Conservation (phyloP, 2,113 vertebrate species). For the Alligator sinensis region DNA sequence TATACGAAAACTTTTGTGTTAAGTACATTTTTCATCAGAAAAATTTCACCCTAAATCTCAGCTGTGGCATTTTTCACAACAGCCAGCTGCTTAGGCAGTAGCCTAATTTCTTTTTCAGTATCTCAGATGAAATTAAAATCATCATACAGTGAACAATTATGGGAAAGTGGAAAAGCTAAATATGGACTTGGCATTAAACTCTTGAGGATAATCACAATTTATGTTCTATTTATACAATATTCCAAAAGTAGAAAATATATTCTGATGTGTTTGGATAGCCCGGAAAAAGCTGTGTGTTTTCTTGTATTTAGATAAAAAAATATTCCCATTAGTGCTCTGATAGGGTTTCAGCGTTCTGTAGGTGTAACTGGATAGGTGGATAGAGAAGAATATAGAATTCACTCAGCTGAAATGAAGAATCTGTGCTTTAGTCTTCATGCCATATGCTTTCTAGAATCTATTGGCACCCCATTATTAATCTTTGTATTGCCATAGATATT, state of each 20-base stretch:
- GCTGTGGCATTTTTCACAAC: constrained; percentile 51
- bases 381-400: background rate
- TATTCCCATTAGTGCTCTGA: background rate
- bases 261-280: background rate
- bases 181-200: constrained; percentile 58
- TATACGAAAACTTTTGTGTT: background rate
- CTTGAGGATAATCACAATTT: constrained; percentile 52
- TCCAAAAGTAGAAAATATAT: constrained; percentile 43
- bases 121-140: constrained; percentile 68
- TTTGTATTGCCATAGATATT: background rate
- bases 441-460: background rate
- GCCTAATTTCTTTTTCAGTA: constrained; percentile 65
- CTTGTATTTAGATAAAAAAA: constrained; percentile 7
- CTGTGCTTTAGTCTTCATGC: background rate
- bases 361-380: background rate
- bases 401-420: background rate
- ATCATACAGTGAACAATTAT: constrained; percentile 25
- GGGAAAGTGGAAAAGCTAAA: constrained; percentile 67
- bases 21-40: background rate
- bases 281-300: constrained; percentile 40
- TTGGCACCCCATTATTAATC: background rate
- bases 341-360: constrained; percentile 3
- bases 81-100: constrained; percentile 71
- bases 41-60: constrained; percentile 47
- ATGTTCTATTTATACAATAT: constrained; percentile 59